phyloP scores from a whole-genome alignment of 1,140 invertebrate species.

The Polypedilum pembai region DNA sequence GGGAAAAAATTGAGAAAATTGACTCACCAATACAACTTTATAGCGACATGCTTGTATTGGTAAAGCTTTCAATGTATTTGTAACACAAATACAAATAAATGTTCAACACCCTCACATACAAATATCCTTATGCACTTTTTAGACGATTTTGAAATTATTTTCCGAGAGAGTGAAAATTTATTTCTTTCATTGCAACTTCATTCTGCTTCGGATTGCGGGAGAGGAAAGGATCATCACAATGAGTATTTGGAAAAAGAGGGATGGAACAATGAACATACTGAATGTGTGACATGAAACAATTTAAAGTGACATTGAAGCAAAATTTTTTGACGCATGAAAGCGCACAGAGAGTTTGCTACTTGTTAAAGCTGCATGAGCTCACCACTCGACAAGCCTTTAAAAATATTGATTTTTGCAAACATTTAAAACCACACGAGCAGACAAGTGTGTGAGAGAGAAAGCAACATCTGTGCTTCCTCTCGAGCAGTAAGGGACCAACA shows the following conservation, averaged over 20 bases:
- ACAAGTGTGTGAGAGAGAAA: background rate
- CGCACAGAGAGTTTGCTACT: background rate
- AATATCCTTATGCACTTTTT: slow-evolving; percentile 20
- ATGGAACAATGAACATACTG: slow-evolving; percentile 12
- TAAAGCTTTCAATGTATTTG: background rate
- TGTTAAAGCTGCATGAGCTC: background rate
- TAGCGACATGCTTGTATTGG: background rate
- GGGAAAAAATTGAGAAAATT: slow-evolving; percentile 26
- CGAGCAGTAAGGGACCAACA: slow-evolving; percentile 1
- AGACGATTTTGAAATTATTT: background rate
- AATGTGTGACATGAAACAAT: slow-evolving; percentile 11
- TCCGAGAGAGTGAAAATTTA: background rate
- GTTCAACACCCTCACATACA: slow-evolving; percentile 1
- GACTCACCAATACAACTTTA: background rate
- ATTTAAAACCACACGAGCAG: background rate
- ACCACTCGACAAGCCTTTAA: background rate
- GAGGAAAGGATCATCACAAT: background rate
- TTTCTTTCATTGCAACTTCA: background rate
- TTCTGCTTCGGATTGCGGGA: slow-evolving; percentile 6
- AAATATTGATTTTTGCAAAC: slow-evolving; percentile 24
- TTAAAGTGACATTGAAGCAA: slow-evolving; percentile 23
- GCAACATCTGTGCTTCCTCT: background rate
- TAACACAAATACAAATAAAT: background rate
- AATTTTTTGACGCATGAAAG: background rate
- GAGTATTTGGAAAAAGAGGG: background rate